Percentiles rank a stretch among this genome's conserved stretches.
These are phyloP conservation scores for Sphenopsis melanotis DNA, from an alignment of 2,797 vertebrate species.

Conservation along the genomic window DNA sequence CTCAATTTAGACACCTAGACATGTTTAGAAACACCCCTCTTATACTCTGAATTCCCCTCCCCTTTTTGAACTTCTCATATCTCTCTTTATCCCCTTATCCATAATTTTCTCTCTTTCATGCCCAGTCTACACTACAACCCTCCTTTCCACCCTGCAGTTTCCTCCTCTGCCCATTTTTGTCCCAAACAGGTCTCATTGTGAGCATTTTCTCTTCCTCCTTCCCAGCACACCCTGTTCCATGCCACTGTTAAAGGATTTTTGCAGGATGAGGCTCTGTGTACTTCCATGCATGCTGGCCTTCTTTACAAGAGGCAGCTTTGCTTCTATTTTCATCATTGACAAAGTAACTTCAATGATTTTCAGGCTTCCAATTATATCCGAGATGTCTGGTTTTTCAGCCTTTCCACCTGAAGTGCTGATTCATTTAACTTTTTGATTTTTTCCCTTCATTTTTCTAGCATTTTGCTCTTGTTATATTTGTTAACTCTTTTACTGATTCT, in stretches of 20 bases:
- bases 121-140: too few relatives aligned
- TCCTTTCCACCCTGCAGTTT: neutral
- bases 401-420: neutral
- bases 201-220: neutral
- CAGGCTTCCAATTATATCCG: neutral
- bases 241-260: neutral
- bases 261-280: neutral
- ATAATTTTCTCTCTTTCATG: neutral
- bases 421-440: neutral
- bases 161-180: neutral
- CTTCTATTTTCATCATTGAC: neutral
- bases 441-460: neutral
- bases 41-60: neutral
- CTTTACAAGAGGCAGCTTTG: neutral
- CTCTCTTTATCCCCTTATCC: neutral
- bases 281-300: neutral
- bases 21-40: accelerated
- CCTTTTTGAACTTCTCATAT: neutral
- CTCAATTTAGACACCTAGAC: neutral
- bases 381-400: neutral
- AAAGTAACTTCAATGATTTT: neutral
- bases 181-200: accelerated
- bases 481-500: neutral
- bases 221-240: accelerated
- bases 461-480: neutral